These are phyloP conservation scores for Hippocampus abdominalis DNA, from an alignment of 2,113 vertebrate species.

Conservation along the genomic window DNA sequence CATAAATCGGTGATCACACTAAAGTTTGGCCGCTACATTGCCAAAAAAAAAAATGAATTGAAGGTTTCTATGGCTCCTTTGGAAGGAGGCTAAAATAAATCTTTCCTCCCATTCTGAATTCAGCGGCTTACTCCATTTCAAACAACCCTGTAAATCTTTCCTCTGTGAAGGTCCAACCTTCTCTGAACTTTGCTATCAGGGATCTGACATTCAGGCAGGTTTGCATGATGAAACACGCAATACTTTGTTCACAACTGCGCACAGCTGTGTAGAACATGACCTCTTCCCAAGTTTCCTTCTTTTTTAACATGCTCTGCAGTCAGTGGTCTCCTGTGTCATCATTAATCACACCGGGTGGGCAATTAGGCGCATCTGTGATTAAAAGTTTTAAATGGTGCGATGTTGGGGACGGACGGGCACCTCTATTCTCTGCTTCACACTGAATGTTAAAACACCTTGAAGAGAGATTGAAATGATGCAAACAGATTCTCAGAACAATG, in stretches of 20 bases:
- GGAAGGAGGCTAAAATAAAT: slow-evolving; percentile 22
- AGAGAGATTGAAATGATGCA: slow-evolving; percentile 1
- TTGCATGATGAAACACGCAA: slow-evolving; percentile 23
- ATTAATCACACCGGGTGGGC: slow-evolving; percentile 15
- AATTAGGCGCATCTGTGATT: slow-evolving; percentile 33
- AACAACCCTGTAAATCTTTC: slow-evolving; percentile 27
- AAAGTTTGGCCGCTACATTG: neutral
- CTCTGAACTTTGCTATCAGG: slow-evolving; percentile 44
- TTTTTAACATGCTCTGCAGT: slow-evolving; percentile 3
- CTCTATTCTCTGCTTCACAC: neutral
- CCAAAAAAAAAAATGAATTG: slow-evolving; percentile 25
- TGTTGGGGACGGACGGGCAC: neutral
- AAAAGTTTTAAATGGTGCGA: neutral
- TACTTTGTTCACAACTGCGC: slow-evolving; percentile 31
- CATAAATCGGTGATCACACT: slow-evolving; percentile 3
- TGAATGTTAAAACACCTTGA: slow-evolving; percentile 7
- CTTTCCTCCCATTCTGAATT: slow-evolving; percentile 43
- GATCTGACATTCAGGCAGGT: slow-evolving; percentile 28
- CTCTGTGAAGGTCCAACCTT: slow-evolving; percentile 24
- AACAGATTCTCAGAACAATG: slow-evolving; percentile 14
- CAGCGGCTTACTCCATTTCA: slow-evolving; percentile 29
- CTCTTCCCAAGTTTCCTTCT: slow-evolving; percentile 6
- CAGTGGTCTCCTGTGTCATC: neutral
- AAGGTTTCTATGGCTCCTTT: slow-evolving; percentile 19
- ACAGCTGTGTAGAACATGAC: slow-evolving; percentile 15